phyloP scores from a whole-genome alignment of 2,888 invertebrate genomes.

The Hydraecia micacea region DNA sequence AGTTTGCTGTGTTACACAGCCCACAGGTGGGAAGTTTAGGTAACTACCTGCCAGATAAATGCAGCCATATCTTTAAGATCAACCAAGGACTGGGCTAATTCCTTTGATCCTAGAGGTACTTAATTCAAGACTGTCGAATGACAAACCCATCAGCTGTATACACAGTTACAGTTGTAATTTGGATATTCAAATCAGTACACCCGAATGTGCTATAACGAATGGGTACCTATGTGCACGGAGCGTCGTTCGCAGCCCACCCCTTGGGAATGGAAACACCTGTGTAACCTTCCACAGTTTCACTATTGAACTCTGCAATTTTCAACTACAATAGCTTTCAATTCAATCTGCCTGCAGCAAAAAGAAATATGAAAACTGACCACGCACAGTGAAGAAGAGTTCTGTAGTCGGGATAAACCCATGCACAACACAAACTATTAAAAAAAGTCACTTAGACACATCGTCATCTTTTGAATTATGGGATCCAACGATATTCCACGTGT shows the following conservation, averaged over 20 bases:
- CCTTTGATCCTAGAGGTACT: neutral
- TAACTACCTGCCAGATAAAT: neutral
- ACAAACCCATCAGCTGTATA: neutral
- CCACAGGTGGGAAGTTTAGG: neutral
- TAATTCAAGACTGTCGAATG: neutral
- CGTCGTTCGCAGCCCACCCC: slow-evolving; percentile 55
- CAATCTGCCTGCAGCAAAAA: neutral
- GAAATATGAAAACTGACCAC: neutral
- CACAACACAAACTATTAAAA: neutral
- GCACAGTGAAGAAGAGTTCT: neutral
- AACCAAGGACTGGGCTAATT: neutral
- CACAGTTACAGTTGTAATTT: too few species aligned
- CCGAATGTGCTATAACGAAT: slow-evolving; percentile 6
- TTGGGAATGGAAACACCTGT: slow-evolving; percentile 77
- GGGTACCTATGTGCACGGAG: neutral
- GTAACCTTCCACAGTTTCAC: slow-evolving; percentile 4
- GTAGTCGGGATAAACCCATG: neutral
- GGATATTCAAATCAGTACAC: slow-evolving; percentile 14
- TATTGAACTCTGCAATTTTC: slow-evolving; percentile 4
- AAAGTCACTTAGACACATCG: neutral
- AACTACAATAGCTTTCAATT: slow-evolving; percentile 6
- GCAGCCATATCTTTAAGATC: neutral
- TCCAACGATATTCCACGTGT: neutral
- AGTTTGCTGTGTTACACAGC: neutral
- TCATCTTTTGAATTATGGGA: neutral